Evolutionary conservation across 1,140 invertebrate genomes (phyloP), one percentile per base, ranked within the genome.

Genomic region (Globodera ellingtonae): DNA sequence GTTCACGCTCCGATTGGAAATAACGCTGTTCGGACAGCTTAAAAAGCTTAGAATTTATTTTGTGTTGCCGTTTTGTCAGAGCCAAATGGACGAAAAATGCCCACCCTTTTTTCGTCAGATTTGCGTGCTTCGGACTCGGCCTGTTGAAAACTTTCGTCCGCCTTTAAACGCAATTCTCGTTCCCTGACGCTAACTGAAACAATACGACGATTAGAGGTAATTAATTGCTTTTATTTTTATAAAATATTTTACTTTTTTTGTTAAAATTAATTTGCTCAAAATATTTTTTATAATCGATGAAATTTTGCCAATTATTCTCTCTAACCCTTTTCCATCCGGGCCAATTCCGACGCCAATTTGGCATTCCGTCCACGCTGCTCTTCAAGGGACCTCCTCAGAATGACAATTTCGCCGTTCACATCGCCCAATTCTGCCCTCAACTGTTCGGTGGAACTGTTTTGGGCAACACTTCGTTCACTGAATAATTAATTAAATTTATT

Each of bases 381-480:
- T 44, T 69, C 75, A 44, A 69, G 47, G 6, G 75, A 35, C 44
- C 6, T 10, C 48, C 62, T 62, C 65, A 47, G 46, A 44, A 77
- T 47, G 15, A 15, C 47, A 4, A 70, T 24, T 66, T 77, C 75
- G n/a, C 10, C 62, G 65, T 77, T 77, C 0, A 46, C 24, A 18
- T 77, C 75, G 48, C 47, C 48, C 21, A 75, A 50, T 46, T 80
- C 79, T 13, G 72, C n/a, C 46, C 48, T 35, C 73, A 80, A 47
- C 66, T 72, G 72, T 73, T 80, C 79, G 15, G 79, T 21, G 50
- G 50, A 72, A 21, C 62, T 52, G 59, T 24, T 80, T 73, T 76
- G 73, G 35, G 48, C 50, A 24, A 73, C 21, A 75, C 79, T 80
- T 65, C 75, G 69, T 69, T 80, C 79, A 66, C 79, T 80, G 3